Percentiles rank a stretch among this genome's conserved stretches.
Conservation (phyloP, 2,888 invertebrate species). For the Melinopterus prodromus region DNA sequence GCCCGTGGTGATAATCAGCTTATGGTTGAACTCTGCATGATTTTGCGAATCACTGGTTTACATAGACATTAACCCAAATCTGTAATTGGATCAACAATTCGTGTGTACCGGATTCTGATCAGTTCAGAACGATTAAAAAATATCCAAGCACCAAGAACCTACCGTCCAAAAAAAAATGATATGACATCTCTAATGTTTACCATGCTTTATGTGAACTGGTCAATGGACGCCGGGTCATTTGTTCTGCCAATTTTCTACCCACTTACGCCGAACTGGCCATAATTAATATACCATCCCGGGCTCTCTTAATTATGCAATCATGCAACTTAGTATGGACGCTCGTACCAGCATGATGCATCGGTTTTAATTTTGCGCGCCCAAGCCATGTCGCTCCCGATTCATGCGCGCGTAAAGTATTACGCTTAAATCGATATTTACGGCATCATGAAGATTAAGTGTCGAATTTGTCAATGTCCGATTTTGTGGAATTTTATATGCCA, state of each 20-base stretch:
- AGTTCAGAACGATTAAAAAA: background rate
- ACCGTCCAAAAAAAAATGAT: too few relatives aligned
- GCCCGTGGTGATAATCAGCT: slow-evolving; percentile 1
- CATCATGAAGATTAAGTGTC: slow-evolving; percentile 23
- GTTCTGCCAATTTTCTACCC: background rate
- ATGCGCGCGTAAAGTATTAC: slow-evolving; percentile 15
- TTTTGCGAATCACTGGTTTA: background rate
- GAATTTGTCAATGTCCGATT: slow-evolving; percentile 22
- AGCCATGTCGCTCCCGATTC: slow-evolving; percentile 16
- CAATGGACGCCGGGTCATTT: background rate
- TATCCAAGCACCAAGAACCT: too few relatives aligned
- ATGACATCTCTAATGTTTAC: background rate
- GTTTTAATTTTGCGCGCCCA: slow-evolving; percentile 4
- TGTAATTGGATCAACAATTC: background rate
- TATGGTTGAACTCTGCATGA: slow-evolving; percentile 4
- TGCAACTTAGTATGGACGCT: background rate
- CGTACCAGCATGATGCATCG: slow-evolving; percentile 4
- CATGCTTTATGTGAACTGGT: background rate
- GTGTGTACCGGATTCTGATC: background rate
- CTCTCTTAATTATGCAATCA: background rate
- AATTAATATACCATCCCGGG: background rate
- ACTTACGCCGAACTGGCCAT: background rate
- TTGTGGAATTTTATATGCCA: background rate
- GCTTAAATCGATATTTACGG: slow-evolving; percentile 24
- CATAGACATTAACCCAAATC: slow-evolving; percentile 4